These are phyloP conservation scores for Nothoprocta pentlandii DNA, from an alignment of 2,113 vertebrate species.

Conservation along the genomic window DNA sequence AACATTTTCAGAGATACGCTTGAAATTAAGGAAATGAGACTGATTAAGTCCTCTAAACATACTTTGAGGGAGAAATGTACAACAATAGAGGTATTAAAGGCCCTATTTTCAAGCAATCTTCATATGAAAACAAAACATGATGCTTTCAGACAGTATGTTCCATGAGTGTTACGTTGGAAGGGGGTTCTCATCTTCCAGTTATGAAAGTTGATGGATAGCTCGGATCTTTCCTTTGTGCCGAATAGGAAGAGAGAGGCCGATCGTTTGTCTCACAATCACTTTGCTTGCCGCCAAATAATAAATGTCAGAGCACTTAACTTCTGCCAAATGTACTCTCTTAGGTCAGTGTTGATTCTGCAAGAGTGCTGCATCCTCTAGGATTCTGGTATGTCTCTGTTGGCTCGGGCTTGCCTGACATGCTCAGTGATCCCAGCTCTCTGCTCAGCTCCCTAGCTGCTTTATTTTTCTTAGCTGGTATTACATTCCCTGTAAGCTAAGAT, in stretches of 20 bases:
- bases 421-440: neutral
- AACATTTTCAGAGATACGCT: constrained; percentile 49
- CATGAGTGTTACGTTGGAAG: neutral
- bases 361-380: accelerated
- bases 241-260: neutral
- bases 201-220: neutral
- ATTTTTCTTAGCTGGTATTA: neutral
- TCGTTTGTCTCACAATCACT: neutral
- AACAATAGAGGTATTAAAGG: constrained; percentile 61
- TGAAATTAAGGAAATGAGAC: constrained; percentile 68
- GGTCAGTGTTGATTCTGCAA: neutral
- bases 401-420: neutral
- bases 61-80: constrained; percentile 45
- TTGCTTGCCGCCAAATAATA: neutral
- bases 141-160: neutral
- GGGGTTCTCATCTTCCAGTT: neutral
- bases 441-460: neutral
- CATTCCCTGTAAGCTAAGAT: neutral
- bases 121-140: constrained; percentile 26
- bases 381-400: neutral
- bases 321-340: neutral
- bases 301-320: neutral
- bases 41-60: constrained; percentile 56
- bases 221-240: constrained; percentile 19
- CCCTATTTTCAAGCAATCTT: constrained; percentile 51